Evolutionary conservation across 2,113 vertebrate genomes (phyloP).

Genomic region (Martes martes): DNA sequence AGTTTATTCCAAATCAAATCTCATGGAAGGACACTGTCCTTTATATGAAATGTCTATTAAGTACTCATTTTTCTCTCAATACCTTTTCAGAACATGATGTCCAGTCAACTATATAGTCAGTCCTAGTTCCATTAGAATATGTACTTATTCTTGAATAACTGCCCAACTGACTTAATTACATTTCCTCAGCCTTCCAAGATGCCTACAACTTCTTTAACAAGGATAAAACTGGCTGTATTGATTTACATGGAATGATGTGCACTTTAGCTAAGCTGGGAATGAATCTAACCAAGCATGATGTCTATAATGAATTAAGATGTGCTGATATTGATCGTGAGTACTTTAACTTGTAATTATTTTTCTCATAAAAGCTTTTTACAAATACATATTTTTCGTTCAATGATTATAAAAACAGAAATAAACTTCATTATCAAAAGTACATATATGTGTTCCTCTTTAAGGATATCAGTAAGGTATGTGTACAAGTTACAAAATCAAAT

Average conservation of each 20-base stretch:
- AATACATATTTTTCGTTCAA: neutral
- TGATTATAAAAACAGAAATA: slow-evolving; percentile 11
- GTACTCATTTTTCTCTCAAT: neutral
- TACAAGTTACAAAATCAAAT: neutral
- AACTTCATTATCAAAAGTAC: neutral
- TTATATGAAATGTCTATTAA: slow-evolving; percentile 5
- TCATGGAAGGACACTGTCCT: neutral
- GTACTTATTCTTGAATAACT: slow-evolving; percentile 15
- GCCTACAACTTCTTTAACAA: slow-evolving; percentile 74
- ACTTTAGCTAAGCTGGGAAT: slow-evolving; percentile 67
- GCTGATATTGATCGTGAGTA: slow-evolving; percentile 74
- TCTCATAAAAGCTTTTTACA: neutral
- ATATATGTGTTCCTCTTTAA: neutral
- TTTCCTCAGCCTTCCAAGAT: slow-evolving; percentile 71
- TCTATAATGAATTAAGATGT: slow-evolving; percentile 57
- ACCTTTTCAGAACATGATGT: neutral
- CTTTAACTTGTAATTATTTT: slow-evolving; percentile 38
- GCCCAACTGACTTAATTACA: neutral
- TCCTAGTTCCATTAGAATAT: neutral
- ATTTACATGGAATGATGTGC: slow-evolving; percentile 64
- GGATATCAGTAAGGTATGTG: neutral
- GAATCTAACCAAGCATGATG: slow-evolving; percentile 55
- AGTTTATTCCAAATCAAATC: slow-evolving; percentile 14
- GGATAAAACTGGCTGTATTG: slow-evolving; percentile 65
- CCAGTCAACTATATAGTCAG: neutral